Evolutionary conservation across 23 tunicate species (phyloP), one percentile per base, ranked within the genome.

Genomic region (Halocynthia aurantium): DNA sequence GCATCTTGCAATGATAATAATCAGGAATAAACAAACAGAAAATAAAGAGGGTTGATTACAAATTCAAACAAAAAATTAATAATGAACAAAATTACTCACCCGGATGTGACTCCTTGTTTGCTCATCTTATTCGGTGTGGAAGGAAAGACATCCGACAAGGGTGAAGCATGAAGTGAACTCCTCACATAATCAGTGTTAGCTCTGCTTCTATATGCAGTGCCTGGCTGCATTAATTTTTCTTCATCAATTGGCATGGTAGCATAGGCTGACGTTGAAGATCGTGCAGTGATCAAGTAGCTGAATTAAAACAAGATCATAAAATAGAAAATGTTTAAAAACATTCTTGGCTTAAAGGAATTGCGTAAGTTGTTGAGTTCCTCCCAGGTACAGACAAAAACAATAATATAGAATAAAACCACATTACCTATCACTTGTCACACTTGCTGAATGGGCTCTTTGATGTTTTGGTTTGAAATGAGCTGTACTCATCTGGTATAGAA

Each of bases 371-470:
- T n/a, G n/a, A n/a, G n/a, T n/a, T n/a, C n/a, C n/a, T n/a, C n/a
- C n/a, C n/a, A n/a, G n/a, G n/a, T n/a, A n/a, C n/a, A n/a, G 44
- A 31, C 44, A 31, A 31, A 31, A 4, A 31, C 1, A 31, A 31
- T 31, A 31, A 31, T 31, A 31, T 31, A 31, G 44, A 0, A 31
- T 31, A 0, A 0, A 31, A 31, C 44, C 44, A 31, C 4, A 31
- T 10, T 72, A 72, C 78, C 78, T 64, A 5, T 22, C 31, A 56
- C 56, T 53, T 51, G 22, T 21, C 8, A 53, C 63, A 8, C 6
- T 5, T 20, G 78, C 78, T 13, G 78, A 74, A 17, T 74, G 55
- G 5, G 78, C 78, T 53, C 78, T 53, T 6, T 74, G 78, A 56
- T 74, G 78, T 12, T 65, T 52, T 13, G 63, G 78, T 31, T 31